These are phyloP conservation scores for Sterrhoptilus dennistouni DNA, from an alignment of 2,113 vertebrate species.

Conservation along the genomic window DNA sequence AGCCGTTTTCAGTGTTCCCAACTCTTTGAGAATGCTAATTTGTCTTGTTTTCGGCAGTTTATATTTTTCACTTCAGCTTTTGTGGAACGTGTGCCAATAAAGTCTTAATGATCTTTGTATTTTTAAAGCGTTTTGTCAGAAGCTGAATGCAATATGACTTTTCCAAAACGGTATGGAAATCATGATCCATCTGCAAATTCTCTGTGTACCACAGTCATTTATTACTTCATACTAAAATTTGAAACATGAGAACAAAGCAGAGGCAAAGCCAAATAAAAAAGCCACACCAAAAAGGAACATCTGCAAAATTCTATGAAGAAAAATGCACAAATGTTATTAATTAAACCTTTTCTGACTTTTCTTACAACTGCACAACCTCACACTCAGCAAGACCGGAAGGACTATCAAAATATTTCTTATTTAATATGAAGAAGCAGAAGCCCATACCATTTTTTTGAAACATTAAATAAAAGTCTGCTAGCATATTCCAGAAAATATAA, in stretches of 20 bases:
- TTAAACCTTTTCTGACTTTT: constrained; percentile 55
- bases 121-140: background rate
- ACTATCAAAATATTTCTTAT: background rate
- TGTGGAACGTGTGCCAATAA: background rate
- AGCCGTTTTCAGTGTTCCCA: background rate
- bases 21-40: background rate
- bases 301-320: constrained; percentile 54
- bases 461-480: background rate
- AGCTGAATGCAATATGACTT: background rate
- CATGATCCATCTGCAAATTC: constrained; percentile 45
- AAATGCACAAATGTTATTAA: constrained; percentile 55
- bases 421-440: background rate
- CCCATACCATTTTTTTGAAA: background rate
- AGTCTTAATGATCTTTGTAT: background rate
- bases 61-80: background rate
- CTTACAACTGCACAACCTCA: constrained; percentile 33
- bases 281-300: constrained; percentile 63
- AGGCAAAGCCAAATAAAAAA: constrained; percentile 58
- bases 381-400: constrained; percentile 10
- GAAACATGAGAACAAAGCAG: constrained; percentile 60
- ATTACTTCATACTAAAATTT: constrained; percentile 60
- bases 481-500: background rate
- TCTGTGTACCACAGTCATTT: constrained; percentile 51
- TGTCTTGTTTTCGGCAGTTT: background rate
- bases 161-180: constrained; percentile 31